A percentile compares a stretch with the other conserved stretches of the same genome.
phyloP scores from a whole-genome alignment of 2,797 vertebrate genomes.

The Epinephelus coioides region DNA sequence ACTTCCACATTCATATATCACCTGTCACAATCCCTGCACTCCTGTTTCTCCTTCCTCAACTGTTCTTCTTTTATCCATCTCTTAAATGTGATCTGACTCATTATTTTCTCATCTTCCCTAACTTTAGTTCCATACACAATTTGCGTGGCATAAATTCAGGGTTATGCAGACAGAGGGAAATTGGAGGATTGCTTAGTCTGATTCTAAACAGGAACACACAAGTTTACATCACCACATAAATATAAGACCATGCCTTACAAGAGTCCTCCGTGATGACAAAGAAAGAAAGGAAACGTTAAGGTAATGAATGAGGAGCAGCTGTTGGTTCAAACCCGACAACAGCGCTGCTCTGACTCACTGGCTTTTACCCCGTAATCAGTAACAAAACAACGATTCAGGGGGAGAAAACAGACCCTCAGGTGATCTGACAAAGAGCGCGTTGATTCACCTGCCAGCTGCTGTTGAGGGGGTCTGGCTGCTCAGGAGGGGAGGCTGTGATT shows the following conservation, averaged over 20 bases:
- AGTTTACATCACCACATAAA: slow-evolving; percentile 23
- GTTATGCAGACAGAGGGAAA: slow-evolving; percentile 8
- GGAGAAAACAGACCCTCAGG: slow-evolving; percentile 59
- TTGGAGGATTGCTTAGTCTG: neutral
- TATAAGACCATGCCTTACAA: neutral
- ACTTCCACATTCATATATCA: slow-evolving; percentile 38
- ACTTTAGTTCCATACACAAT: neutral
- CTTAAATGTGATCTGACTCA: neutral
- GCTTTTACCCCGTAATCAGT: slow-evolving; percentile 60
- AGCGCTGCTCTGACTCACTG: slow-evolving; percentile 60
- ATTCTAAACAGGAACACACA: slow-evolving; percentile 1
- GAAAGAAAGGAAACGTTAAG: slow-evolving; percentile 37
- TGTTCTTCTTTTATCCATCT: neutral
- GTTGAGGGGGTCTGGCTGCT: slow-evolving; percentile 37
- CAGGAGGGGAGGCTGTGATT: slow-evolving; percentile 65
- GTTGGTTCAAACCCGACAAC: slow-evolving; percentile 48
- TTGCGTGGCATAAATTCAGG: neutral
- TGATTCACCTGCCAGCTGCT: slow-evolving; percentile 81
- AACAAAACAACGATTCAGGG: slow-evolving; percentile 10
- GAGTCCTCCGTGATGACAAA: slow-evolving; percentile 36
- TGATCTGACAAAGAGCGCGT: slow-evolving; percentile 76
- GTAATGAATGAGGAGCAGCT: slow-evolving; percentile 66
- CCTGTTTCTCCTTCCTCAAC: neutral
- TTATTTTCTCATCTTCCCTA: neutral
- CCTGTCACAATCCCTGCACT: slow-evolving; percentile 10